Base-by-base conservation (phyloP, 2,113 vertebrate species). In the Isichthys henryi region DNA sequence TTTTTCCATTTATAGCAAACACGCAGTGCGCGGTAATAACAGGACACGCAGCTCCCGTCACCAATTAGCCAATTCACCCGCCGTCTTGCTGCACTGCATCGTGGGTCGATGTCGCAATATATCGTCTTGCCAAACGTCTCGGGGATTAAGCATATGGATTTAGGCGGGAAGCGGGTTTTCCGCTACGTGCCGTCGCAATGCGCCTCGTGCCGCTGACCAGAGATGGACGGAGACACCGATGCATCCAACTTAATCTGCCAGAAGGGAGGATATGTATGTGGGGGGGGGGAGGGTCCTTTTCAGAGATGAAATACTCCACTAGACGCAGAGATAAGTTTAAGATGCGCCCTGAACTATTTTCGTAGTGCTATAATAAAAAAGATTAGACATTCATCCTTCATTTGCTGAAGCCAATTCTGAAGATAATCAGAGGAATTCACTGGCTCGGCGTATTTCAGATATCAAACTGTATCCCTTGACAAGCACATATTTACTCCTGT, bases 111-210 rank as follows among this genome's bases (percentile, higher is more conserved):
- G 96, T 94, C 94, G 80, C 62, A 93, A 92, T 94, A 94, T 94
- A 94, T 93, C 93, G 92, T 93, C 94, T 94, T 95, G 93, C 94
- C 95, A 93, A 95, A 94, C 0, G 94, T 92, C 92, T 93, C 90
- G 92, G 92, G 95, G 95, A 97, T 97, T 97, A 96, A 95, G 95
- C 92, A 90, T 91, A 95, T n/a, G 92, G 95, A 94, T 95, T 95
- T 96, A 96, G 92, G 93, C 95, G 95, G 95, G 95, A 96, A 97
- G 96, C 95, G 88, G 92, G 95, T 94, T 95, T 96, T 96, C 92
- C 91, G 93, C 94, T 93, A 94, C 96, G 95, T 94, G 94, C 94
- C 94, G 95, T 96, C 97, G 94, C 92, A 95, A 93, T 92, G 95
- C 95, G 94, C 94, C 93, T 94, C 89, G 92, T 91, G 95, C 93